phyloP scores from a whole-genome alignment of 2,888 invertebrate genomes.

The Tanypteryx hageni region DNA sequence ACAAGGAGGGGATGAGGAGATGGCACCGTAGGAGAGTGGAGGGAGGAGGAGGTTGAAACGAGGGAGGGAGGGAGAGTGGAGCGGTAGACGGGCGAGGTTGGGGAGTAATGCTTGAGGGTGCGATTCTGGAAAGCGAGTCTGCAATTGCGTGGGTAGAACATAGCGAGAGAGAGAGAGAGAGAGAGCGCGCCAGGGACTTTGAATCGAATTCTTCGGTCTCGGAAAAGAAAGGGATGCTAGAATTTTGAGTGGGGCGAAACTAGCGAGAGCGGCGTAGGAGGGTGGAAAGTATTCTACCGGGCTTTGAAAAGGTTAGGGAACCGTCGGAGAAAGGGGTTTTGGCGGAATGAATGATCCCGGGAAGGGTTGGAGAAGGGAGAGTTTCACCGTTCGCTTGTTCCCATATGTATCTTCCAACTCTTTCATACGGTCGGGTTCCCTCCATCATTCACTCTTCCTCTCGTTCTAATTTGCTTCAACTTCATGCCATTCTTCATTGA shows the following conservation, averaged over 20 bases:
- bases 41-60: background rate
- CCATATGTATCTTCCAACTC: constrained; percentile 3
- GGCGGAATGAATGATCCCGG: constrained; percentile 8
- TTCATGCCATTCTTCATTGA: background rate
- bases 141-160: too few relatives aligned
- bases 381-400: background rate
- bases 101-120: background rate
- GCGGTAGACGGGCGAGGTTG: background rate
- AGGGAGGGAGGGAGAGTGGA: background rate
- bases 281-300: background rate
- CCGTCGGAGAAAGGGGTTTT: background rate
- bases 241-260: background rate
- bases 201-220: background rate
- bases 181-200: background rate
- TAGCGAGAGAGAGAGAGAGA: background rate
- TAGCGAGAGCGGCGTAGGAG: background rate
- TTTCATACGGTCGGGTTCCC: background rate
- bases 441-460: background rate
- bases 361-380: background rate
- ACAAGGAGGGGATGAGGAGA: background rate
- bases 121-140: background rate
- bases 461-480: background rate
- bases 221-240: background rate
- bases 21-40: background rate
- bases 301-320: too few relatives aligned